Conservation (phyloP, 1,140 invertebrate genomes). For the Drosophila mayri region DNA sequence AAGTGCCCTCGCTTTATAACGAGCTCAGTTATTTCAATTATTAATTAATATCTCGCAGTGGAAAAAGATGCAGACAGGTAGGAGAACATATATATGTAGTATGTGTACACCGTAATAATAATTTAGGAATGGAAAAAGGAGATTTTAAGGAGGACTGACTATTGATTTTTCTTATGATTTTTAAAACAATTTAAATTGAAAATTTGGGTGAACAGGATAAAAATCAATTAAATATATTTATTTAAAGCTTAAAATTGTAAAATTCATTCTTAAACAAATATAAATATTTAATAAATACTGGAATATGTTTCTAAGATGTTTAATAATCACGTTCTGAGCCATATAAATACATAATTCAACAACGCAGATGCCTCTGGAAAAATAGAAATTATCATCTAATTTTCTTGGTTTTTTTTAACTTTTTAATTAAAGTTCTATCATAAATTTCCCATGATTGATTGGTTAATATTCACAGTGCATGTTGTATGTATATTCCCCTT, state of each 20-base stretch:
- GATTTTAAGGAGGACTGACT: neutral
- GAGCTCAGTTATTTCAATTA: slow-evolving; percentile 70
- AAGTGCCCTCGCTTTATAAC: slow-evolving; percentile 52
- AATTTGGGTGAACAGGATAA: too few relatives aligned
- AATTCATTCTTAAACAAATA: neutral
- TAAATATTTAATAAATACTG: neutral
- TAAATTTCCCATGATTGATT: neutral
- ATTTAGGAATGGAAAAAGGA: neutral
- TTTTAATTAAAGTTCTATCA: neutral
- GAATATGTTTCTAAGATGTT: neutral
- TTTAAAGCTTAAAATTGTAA: neutral
- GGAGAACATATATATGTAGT: neutral
- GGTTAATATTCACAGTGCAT: neutral
- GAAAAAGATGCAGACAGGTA: slow-evolving; percentile 31
- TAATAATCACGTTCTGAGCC: neutral
- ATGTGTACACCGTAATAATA: neutral
- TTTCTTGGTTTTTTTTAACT: neutral
- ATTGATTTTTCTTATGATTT: neutral
- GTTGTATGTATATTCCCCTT: slow-evolving; percentile 1
- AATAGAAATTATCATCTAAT: neutral
- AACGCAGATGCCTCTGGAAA: neutral
- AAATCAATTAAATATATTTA: neutral
- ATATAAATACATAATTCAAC: neutral
- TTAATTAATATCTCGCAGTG: slow-evolving; percentile 76
- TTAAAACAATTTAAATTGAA: neutral